Evolutionary conservation across 2,113 vertebrate species (phyloP), one percentile per base, ranked within the genome.

Genomic region (Cottus gobio): DNA sequence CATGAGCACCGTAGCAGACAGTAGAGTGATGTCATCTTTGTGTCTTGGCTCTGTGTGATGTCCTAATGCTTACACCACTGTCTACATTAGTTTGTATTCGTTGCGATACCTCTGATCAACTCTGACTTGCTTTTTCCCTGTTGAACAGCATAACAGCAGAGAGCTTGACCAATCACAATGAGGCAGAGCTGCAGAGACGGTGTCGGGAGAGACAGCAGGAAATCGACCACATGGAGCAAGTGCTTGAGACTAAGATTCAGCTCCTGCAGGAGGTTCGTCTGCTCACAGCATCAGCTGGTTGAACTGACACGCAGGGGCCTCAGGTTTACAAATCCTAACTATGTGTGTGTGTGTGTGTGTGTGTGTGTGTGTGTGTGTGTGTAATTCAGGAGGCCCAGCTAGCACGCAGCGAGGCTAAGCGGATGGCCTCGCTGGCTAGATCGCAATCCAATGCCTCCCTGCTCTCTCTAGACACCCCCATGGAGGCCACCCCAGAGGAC

Each of bases 191-290:
- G 74, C 94, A 83, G 89, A 95, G 94, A 89, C 95, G 95, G 20
- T 96, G 95, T 89, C 96, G 96, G 77, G 96, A 97, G 91, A 92
- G 77, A 68, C 96, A 96, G 90, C 95, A 96, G 91, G 97, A 99
- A 91, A 96, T 96, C 0, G 96, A 97, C 72, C 96, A 97, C 0
- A 96, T 96, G 83, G 95, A 96, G 0, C 95, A 97, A 89, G 94
- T 96, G 78, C 95, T 98, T 82, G 96, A 97, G 85, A 97, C 95
- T 80, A 97, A 97, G 91, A 96, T 96, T 80, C 96, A 96, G 84
- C 95, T 97, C 75, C 94, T 98, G 90, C 97, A 97, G 87, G 96
- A 98, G 96, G 97, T 97, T 26, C 0, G 88, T 84, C 7, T 9
- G 1, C 62, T 52, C 20, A 8, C 37, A 46, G 12, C 8, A 20